phyloP scores from a whole-genome alignment of 2,113 vertebrate species.

The Oncorhynchus gorbuscha region DNA sequence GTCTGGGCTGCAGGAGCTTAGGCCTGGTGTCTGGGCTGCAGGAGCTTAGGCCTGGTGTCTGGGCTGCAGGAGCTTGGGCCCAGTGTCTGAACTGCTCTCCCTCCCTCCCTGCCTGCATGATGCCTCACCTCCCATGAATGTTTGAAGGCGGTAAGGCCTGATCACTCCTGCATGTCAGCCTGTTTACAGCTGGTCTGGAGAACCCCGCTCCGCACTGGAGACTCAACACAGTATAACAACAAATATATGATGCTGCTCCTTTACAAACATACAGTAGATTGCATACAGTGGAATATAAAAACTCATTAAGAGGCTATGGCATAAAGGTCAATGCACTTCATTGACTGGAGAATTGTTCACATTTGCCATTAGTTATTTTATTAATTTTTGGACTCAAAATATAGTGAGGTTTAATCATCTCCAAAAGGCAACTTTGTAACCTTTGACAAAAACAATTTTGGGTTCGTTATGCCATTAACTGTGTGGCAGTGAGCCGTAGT shows the following conservation, averaged over 20 bases:
- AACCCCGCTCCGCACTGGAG: neutral
- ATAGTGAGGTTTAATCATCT: neutral
- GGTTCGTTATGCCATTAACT: neutral
- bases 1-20: too few relatives aligned
- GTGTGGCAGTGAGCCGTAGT: neutral
- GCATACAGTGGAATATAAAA: neutral
- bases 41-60: too few relatives aligned
- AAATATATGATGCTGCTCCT: neutral
- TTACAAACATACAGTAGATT: too few relatives aligned
- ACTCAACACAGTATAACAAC: neutral
- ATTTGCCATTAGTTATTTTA: neutral
- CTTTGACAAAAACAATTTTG: neutral
- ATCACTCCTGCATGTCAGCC: constrained; percentile 24
- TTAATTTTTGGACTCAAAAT: neutral
- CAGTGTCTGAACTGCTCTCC: neutral
- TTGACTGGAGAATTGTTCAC: neutral
- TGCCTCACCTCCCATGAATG: neutral
- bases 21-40: constrained; percentile 18
- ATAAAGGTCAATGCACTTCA: neutral
- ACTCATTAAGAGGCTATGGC: neutral
- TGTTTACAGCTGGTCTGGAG: constrained; percentile 15
- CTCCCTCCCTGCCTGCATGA: neutral
- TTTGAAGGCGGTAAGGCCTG: constrained; percentile 6
- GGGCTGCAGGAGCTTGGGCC: neutral
- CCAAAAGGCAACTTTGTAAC: neutral